Percentiles rank a stretch among this genome's conserved stretches.
phyloP scores from a whole-genome alignment of 2,888 invertebrate genomes.

The Dryobota labecula region DNA sequence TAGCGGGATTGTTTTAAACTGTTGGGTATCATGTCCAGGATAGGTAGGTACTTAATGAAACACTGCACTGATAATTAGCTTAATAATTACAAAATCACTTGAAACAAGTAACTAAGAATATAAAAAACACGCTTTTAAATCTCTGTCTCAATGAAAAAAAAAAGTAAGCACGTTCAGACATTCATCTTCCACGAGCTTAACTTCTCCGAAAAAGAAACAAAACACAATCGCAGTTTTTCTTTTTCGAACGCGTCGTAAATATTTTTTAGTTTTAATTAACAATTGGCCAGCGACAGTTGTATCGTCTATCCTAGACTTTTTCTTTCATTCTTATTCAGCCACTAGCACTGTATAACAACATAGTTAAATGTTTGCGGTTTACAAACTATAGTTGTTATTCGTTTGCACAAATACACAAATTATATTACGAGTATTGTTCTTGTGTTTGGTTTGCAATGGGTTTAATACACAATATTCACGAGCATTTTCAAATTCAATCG shows the following conservation, averaged over 20 bases:
- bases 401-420: not conserved
- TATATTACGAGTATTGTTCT: conserved; percentile 10
- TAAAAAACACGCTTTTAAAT: conserved; percentile 32
- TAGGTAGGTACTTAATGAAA: not conserved
- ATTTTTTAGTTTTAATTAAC: conserved; percentile 56
- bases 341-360: not conserved
- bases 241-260: conserved; percentile 45
- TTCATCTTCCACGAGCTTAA: conserved; percentile 46
- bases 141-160: conserved; percentile 26
- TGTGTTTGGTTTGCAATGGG: conserved; percentile 1
- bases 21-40: not conserved
- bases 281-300: conserved; percentile 31
- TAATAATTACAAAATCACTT: not conserved
- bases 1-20: conserved; percentile 11
- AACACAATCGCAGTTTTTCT: conserved; percentile 36
- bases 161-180: conserved; percentile 33
- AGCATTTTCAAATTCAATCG: conserved; percentile 12
- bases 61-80: not conserved
- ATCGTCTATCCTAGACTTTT: conserved; percentile 8
- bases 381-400: conserved; percentile 23
- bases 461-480: conserved; percentile 20
- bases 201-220: conserved; percentile 32
- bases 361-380: conserved; percentile 6
- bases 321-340: conserved; percentile 4
- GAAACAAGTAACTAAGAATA: not conserved